Conservation (phyloP, 2,113 vertebrate species). For the Stegostoma tigrinum region DNA sequence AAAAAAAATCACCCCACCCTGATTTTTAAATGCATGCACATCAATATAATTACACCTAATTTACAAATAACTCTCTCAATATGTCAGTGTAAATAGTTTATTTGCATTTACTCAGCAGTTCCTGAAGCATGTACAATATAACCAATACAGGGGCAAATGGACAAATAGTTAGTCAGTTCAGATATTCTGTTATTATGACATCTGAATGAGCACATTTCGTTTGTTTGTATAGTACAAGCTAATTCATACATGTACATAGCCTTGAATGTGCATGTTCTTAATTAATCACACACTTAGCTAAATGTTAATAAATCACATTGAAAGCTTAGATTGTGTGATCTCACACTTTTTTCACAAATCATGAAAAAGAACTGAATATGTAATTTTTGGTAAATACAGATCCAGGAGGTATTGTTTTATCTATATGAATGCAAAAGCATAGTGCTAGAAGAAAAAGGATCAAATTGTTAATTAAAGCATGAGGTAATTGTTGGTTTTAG, state of each 20-base stretch:
- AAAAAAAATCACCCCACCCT: background rate
- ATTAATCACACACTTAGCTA: slow-evolving; percentile 26
- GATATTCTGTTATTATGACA: background rate
- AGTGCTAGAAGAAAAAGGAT: background rate
- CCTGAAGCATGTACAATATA: background rate
- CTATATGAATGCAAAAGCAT: slow-evolving; percentile 15
- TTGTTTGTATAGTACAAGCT: background rate
- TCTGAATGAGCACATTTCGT: slow-evolving; percentile 1
- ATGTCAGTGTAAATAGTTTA: background rate
- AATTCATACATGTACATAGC: background rate
- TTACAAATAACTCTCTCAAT: background rate
- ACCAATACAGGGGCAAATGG: background rate
- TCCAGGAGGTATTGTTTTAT: background rate
- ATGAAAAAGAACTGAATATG: background rate
- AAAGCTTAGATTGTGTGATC: slow-evolving; percentile 12
- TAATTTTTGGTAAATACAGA: slow-evolving; percentile 3
- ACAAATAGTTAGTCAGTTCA: background rate
- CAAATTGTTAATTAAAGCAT: slow-evolving; percentile 21
- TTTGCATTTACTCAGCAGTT: background rate
- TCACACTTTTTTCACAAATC: slow-evolving; percentile 24
- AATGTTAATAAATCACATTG: slow-evolving; percentile 29
- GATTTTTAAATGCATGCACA: background rate
- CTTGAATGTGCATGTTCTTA: slow-evolving; percentile 11
- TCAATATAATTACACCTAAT: background rate
- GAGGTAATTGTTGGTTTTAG: slow-evolving; percentile 23